Percentiles rank a stretch among this genome's conserved stretches.
Evolutionary conservation across 2,797 vertebrate species (phyloP).

Genomic region (Clamator glandarius): DNA sequence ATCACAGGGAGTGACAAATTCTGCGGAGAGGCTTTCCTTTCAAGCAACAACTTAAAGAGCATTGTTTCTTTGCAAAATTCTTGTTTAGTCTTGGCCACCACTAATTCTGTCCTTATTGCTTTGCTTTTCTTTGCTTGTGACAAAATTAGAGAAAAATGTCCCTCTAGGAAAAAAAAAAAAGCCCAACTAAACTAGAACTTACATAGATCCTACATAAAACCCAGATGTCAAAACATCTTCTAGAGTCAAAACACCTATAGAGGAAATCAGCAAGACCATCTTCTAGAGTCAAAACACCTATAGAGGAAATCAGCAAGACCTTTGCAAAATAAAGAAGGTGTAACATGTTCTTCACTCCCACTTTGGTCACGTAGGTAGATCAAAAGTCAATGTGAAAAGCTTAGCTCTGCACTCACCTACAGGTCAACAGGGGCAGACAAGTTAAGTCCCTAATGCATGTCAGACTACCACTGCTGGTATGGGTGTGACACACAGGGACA

Average conservation of each 20-base stretch:
- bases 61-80: background rate
- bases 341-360: background rate
- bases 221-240: background rate
- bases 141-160: background rate
- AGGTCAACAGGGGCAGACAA: background rate
- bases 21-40: background rate
- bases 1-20: background rate
- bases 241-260: background rate
- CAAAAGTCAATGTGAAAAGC: background rate
- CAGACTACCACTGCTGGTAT: background rate
- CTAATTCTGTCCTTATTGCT: background rate
- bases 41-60: background rate
- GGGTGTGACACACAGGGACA: background rate
- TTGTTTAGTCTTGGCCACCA: background rate
- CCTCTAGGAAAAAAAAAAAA: background rate
- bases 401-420: background rate
- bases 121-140: background rate
- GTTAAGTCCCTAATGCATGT: background rate
- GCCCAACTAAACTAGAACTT: fast-evolving
- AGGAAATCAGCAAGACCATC: too few relatives aligned
- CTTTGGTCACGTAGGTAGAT: background rate
- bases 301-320: background rate
- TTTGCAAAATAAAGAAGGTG: background rate
- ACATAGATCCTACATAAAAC: background rate
- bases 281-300: background rate